Evolutionary conservation across 1,140 invertebrate species (phyloP).

Genomic region (Elysia chlorotica): DNA sequence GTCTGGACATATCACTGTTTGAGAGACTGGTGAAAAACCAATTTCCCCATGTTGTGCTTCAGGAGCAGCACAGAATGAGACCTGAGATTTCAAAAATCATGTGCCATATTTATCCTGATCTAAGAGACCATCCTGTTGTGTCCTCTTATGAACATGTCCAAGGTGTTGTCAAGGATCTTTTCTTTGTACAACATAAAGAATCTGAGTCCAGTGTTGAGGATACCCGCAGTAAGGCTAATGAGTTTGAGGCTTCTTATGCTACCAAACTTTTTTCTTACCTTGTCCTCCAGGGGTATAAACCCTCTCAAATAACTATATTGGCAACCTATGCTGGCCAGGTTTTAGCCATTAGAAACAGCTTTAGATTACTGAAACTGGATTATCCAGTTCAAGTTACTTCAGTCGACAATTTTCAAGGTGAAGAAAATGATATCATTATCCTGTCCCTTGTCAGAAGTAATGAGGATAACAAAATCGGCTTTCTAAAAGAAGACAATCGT

Average conservation of each 20-base stretch:
- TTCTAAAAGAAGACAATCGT: slow-evolving; percentile 75
- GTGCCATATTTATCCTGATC: slow-evolving; percentile 56
- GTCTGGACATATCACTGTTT: slow-evolving; percentile 60
- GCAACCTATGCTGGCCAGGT: slow-evolving; percentile 62
- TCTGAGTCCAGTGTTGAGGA: slow-evolving; percentile 50
- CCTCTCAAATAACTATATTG: slow-evolving; percentile 59
- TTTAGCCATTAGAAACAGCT: slow-evolving; percentile 8
- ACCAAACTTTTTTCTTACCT: slow-evolving; percentile 54
- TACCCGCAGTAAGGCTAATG: slow-evolving; percentile 54
- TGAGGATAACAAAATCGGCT: slow-evolving; percentile 72
- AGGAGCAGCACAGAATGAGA: slow-evolving; percentile 46
- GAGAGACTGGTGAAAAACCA: slow-evolving; percentile 48
- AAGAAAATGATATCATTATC: slow-evolving; percentile 83
- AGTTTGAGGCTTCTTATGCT: slow-evolving; percentile 55
- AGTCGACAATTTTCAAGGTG: slow-evolving; percentile 76
- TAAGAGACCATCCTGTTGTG: slow-evolving; percentile 54
- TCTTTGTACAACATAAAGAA: slow-evolving; percentile 57
- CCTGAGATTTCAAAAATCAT: slow-evolving; percentile 60
- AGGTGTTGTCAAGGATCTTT: slow-evolving; percentile 57
- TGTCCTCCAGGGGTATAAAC: slow-evolving; percentile 55
- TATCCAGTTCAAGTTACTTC: slow-evolving; percentile 65
- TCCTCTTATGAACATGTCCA: slow-evolving; percentile 41
- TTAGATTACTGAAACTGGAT: not conserved
- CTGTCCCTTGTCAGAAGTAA: slow-evolving; percentile 79
- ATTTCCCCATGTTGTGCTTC: slow-evolving; percentile 46